Percentiles rank a stretch among this genome's conserved stretches.
Evolutionary conservation across 2,113 vertebrate genomes (phyloP).

Genomic region (Grus americana): DNA sequence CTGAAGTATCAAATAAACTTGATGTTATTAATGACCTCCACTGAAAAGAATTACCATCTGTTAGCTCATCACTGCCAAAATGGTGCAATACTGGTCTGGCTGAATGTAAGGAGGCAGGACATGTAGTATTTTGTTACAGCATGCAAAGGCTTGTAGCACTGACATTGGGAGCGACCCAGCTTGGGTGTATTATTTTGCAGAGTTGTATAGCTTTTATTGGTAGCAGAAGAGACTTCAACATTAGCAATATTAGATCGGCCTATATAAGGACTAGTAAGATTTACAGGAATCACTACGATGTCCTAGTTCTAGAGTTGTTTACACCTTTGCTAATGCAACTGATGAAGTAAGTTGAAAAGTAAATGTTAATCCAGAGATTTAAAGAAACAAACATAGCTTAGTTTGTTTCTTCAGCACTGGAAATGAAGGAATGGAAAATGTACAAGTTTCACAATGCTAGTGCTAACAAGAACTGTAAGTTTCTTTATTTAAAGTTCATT

Average conservation of each 20-base stretch:
- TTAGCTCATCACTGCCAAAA: background rate
- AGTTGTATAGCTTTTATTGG: background rate
- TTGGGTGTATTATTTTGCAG: background rate
- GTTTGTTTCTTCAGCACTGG: background rate
- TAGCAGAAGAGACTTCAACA: no score
- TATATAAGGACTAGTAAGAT: background rate
- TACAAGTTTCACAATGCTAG: background rate
- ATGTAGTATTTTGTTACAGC: background rate
- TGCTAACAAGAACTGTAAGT: background rate
- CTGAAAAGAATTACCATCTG: slow-evolving; percentile 14
- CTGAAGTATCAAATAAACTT: background rate
- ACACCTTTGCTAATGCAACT: background rate
- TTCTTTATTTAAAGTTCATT: background rate
- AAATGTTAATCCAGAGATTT: background rate
- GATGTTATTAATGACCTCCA: background rate
- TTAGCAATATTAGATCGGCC: background rate
- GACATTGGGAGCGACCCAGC: background rate
- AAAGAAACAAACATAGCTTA: background rate
- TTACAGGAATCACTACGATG: background rate
- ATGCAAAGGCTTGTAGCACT: background rate
- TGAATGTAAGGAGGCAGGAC: background rate
- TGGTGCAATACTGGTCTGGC: background rate
- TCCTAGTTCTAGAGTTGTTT: background rate
- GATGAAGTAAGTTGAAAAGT: background rate
- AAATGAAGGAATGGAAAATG: background rate